Percentiles rank a stretch among this genome's conserved stretches.
These are phyloP conservation scores for Stichodactyla helianthus DNA, from an alignment of 64 coral and sea anemone genomes.

Conservation along the genomic window DNA sequence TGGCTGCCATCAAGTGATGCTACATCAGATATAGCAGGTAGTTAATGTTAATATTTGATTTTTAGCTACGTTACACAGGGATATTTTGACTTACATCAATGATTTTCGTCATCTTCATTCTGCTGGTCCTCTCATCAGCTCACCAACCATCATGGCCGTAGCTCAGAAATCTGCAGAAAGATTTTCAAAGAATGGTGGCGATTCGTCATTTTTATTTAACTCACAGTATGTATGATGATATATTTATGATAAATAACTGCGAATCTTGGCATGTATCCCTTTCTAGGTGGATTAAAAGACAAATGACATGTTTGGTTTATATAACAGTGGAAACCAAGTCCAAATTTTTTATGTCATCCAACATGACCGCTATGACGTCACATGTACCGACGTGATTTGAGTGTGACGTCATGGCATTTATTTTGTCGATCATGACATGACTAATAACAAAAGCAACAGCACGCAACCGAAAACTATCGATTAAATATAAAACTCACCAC, in stretches of 20 bases:
- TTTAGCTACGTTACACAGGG: slow-evolving; percentile 42
- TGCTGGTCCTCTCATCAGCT: slow-evolving; percentile 48
- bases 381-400: too few species aligned
- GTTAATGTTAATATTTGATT: not conserved
- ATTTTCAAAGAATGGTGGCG: slow-evolving; percentile 24
- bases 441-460: too few species aligned
- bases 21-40: not conserved
- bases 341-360: too few species aligned
- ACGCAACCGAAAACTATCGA: too few species aligned
- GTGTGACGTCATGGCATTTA: too few species aligned
- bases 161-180: slow-evolving; percentile 53
- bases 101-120: slow-evolving; percentile 86
- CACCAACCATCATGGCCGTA: slow-evolving; percentile 37
- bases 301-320: too few species aligned
- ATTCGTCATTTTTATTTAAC: slow-evolving; percentile 1
- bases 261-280: too few species aligned
- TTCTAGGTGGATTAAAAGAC: too few species aligned
- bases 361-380: too few species aligned
- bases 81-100: slow-evolving; percentile 64
- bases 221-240: not conserved
- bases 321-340: too few species aligned
- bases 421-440: too few species aligned
- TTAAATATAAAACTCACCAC: too few species aligned
- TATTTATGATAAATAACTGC: not conserved
- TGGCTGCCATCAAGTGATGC: not conserved